These are phyloP conservation scores for Hippocampus mohnikei DNA, from an alignment of 2,113 vertebrate genomes.

Conservation along the genomic window DNA sequence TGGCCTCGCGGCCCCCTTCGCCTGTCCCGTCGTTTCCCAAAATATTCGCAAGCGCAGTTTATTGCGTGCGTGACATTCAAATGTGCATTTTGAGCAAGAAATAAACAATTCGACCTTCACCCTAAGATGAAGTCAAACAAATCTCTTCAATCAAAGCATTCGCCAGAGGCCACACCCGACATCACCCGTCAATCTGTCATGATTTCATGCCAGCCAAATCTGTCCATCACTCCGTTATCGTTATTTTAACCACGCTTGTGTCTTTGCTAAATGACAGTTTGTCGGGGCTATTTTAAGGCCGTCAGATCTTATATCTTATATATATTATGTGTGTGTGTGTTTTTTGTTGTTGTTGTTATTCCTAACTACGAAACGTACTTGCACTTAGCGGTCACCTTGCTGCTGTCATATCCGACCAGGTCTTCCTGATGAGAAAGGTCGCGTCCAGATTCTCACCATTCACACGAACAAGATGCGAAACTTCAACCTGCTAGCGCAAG, in stretches of 20 bases:
- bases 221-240: too few relatives aligned
- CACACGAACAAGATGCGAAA: slow-evolving; percentile 91
- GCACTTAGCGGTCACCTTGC: neutral
- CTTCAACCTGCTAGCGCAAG: slow-evolving; percentile 80
- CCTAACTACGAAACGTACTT: too few relatives aligned
- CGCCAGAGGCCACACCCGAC: too few relatives aligned
- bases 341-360: neutral
- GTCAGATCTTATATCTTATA: too few relatives aligned
- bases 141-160: neutral
- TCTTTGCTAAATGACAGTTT: too few relatives aligned
- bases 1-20: too few relatives aligned
- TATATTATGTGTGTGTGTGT: too few relatives aligned
- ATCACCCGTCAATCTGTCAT: too few relatives aligned
- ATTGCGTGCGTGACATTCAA: neutral
- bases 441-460: slow-evolving; percentile 93
- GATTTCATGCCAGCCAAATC: too few relatives aligned
- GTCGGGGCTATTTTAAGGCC: too few relatives aligned
- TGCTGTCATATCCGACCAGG: slow-evolving; percentile 63
- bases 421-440: slow-evolving; percentile 92
- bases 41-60: neutral
- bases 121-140: neutral
- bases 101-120: neutral
- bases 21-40: neutral
- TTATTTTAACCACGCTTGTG: too few relatives aligned
- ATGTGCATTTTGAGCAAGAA: neutral